phyloP scores from a whole-genome alignment of 2,888 invertebrate genomes.

The Lathronympha strigana region DNA sequence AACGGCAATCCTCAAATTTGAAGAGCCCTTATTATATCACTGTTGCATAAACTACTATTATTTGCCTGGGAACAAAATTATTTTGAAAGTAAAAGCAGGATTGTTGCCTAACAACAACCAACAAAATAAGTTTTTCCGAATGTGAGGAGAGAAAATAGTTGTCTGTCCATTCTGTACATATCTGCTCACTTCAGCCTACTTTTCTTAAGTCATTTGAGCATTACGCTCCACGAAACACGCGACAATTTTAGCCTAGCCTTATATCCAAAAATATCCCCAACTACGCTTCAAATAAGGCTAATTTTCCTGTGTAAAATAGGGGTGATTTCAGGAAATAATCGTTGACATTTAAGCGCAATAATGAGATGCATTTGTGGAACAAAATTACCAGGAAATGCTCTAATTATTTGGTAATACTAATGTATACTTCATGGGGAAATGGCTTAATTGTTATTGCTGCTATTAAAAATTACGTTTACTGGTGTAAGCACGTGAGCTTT shows the following conservation, averaged over 20 bases:
- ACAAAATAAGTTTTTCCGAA: too few relatives aligned
- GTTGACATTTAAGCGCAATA: constrained; percentile 23
- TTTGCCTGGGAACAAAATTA: too few relatives aligned
- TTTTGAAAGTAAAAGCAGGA: too few relatives aligned
- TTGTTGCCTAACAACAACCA: too few relatives aligned
- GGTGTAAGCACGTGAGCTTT: neutral
- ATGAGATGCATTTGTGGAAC: constrained; percentile 24
- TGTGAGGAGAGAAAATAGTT: too few relatives aligned
- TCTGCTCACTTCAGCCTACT: constrained; percentile 18
- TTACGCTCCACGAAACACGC: constrained; percentile 9
- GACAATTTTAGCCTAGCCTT: neutral
- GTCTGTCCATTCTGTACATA: constrained; percentile 8
- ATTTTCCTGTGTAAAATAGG: neutral
- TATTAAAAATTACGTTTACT: neutral
- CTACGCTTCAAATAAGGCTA: neutral
- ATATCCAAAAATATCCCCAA: neutral
- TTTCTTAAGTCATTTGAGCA: constrained; percentile 16
- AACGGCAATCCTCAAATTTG: too few relatives aligned
- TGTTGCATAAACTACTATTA: too few relatives aligned
- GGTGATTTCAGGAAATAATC: constrained; percentile 20
- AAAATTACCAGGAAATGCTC: constrained; percentile 15
- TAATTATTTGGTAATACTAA: constrained; percentile 2
- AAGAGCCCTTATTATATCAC: too few relatives aligned
- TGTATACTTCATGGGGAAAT: neutral
- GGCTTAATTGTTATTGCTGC: neutral